Evolutionary conservation across 2,888 invertebrate species (phyloP), one percentile per base, ranked within the genome.

Genomic region (Sphaeridia pumilis): DNA sequence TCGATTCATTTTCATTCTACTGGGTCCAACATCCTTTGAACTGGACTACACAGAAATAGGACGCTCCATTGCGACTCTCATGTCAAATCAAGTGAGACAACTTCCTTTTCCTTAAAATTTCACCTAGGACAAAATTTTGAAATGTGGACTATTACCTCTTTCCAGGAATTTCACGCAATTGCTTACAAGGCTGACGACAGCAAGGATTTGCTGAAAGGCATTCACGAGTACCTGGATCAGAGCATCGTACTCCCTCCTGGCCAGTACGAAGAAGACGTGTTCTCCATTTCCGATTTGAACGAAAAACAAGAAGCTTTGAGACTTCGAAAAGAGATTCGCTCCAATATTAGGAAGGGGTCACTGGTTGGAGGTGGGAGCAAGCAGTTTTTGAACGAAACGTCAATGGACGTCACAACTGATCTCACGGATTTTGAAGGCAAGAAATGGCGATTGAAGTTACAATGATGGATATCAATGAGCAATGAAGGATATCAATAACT

Each of bases 31-130:
- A 41, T 79, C 79, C 46, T 80, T 83, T 1, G 85, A 85, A 63
- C 76, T 93, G 65, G 92, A 94, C 72, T 95, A 94, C 71, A 93
- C 92, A 72, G 97, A 97, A 76, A 86, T 95, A 54, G 94, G 94
- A 67, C 80, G 97, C 47, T 88, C 93, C 7, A 87, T 97, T 66
- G 87, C 93, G 1, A 93, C 95, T 0, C 77, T 97, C 28, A 93
- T 95, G 93, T 84, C 93, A 12, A 93, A 94, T 70, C 82, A 83
- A 61, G 77, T 77, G 67, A 67, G 38, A 38, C 5, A 24, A 31
- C 10, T 10, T 10, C 10, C 14, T 14, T 10, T 10, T 14, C 31
- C 7, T 31, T 10, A 21, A 41, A 41, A 41, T 12, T 17, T 41
- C 12, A 7, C 7, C 17, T 41, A 20, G 12, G 14, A 20, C 17